Conservation (phyloP, 2,797 vertebrate species). For the Pogonophryne albipinna region DNA sequence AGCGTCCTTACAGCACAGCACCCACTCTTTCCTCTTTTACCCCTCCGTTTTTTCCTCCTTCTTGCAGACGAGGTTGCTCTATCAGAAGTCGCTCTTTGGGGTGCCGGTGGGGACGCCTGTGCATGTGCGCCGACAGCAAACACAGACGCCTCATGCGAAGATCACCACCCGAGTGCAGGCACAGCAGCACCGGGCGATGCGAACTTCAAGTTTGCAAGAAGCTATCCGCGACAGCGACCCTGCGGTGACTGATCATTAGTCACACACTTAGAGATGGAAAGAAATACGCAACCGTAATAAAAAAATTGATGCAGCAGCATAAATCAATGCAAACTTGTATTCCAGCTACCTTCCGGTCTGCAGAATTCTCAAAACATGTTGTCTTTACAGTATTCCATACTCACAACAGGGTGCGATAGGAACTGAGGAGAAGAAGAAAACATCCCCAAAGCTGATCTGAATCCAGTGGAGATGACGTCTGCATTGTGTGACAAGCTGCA, state of each 20-base stretch:
- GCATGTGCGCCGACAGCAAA: constrained; percentile 66
- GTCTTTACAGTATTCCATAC: constrained; percentile 44
- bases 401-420: constrained; percentile 46
- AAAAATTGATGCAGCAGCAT: constrained; percentile 14
- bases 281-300: constrained; percentile 30
- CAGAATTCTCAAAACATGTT: constrained; percentile 38
- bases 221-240: constrained; percentile 46
- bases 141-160: constrained; percentile 60
- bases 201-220: constrained; percentile 77
- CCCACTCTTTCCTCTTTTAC: constrained; percentile 51
- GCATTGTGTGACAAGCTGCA: constrained; percentile 72
- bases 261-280: constrained; percentile 31
- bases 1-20: constrained; percentile 49
- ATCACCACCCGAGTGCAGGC: constrained; percentile 63
- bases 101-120: constrained; percentile 60
- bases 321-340: constrained; percentile 42
- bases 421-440: constrained; percentile 17
- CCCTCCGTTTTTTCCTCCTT: constrained; percentile 43
- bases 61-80: constrained; percentile 55
- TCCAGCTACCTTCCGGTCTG: constrained; percentile 35
- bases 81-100: constrained; percentile 64
- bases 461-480: constrained; percentile 77
- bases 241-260: constrained; percentile 53
- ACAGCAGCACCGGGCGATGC: constrained; percentile 63
- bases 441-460: constrained; percentile 60